These are phyloP conservation scores for Tetropium fuscum DNA, from an alignment of 2,888 invertebrate species.

Conservation along the genomic window DNA sequence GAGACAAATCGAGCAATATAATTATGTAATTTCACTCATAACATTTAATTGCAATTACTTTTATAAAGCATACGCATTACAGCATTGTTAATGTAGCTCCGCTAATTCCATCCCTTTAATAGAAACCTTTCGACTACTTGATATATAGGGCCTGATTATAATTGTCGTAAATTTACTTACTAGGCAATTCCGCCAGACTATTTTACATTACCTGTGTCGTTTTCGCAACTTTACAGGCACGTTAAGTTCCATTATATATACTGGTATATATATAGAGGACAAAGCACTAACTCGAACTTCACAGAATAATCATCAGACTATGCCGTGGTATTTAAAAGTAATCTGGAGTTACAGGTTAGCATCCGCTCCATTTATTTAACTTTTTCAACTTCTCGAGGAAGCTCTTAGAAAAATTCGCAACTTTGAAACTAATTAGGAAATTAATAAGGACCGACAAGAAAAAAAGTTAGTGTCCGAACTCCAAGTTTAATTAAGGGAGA, in stretches of 20 bases:
- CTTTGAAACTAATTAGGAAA: constrained; percentile 44
- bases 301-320: constrained; percentile 11
- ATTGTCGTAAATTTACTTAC: constrained; percentile 17
- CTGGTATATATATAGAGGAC: constrained; percentile 4
- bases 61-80: constrained; percentile 3
- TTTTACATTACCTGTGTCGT: constrained; percentile 7
- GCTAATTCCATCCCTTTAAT: background rate
- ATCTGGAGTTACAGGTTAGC: constrained; percentile 29
- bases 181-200: constrained; percentile 1
- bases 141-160: constrained; percentile 10
- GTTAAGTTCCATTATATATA: constrained; percentile 5
- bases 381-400: constrained; percentile 34
- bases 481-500: constrained; percentile 46
- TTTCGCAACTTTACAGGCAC: constrained; percentile 2
- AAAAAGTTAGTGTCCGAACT: constrained; percentile 43
- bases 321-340: constrained; percentile 22
- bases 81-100: background rate
- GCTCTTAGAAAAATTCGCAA: constrained; percentile 37
- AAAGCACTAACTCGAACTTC: constrained; percentile 8
- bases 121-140: constrained; percentile 4
- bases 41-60: constrained; percentile 4
- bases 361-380: constrained; percentile 35
- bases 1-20: constrained; percentile 2
- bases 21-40: background rate
- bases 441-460: constrained; percentile 41